A percentile compares a stretch with the other conserved stretches of the same genome.
These are phyloP conservation scores for Drosophila ezoana DNA, from an alignment of 2,888 invertebrate genomes.

Conservation along the genomic window DNA sequence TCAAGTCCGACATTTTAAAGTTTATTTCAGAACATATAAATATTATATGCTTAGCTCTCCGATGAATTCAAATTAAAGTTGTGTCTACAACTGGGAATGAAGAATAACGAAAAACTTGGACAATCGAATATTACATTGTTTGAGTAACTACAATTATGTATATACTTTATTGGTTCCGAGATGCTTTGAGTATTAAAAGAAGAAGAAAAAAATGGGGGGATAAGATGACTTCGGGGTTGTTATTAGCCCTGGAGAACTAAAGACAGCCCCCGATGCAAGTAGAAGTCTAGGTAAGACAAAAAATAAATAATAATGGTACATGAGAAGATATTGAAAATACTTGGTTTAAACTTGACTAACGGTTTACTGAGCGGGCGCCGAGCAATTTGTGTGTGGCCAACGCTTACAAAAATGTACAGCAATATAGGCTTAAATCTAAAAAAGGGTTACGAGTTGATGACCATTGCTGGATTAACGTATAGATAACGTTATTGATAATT, in stretches of 20 bases:
- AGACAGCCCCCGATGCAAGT: not conserved
- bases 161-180: not conserved
- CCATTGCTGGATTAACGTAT: conserved; percentile 10
- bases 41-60: not conserved
- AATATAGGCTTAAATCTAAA: conserved; percentile 22
- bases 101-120: no score
- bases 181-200: not conserved
- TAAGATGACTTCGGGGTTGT: no score
- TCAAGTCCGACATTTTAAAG: no score
- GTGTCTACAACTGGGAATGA: no score
- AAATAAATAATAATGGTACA: not conserved
- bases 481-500: conserved; percentile 1
- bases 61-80: not conserved
- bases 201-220: not conserved
- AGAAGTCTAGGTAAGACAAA: not conserved
- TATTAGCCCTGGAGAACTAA: not conserved
- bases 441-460: conserved; percentile 10
- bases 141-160: not conserved
- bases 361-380: conserved; percentile 21
- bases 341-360: conserved; percentile 20
- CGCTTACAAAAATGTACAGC: conserved; percentile 14
- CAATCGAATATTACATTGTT: not conserved
- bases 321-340: conserved; percentile 10
- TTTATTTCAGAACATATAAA: conserved; percentile 2
- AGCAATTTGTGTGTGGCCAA: conserved; percentile 12